These are phyloP conservation scores for Dasypolia templi DNA, from an alignment of 2,888 invertebrate species.

Conservation along the genomic window DNA sequence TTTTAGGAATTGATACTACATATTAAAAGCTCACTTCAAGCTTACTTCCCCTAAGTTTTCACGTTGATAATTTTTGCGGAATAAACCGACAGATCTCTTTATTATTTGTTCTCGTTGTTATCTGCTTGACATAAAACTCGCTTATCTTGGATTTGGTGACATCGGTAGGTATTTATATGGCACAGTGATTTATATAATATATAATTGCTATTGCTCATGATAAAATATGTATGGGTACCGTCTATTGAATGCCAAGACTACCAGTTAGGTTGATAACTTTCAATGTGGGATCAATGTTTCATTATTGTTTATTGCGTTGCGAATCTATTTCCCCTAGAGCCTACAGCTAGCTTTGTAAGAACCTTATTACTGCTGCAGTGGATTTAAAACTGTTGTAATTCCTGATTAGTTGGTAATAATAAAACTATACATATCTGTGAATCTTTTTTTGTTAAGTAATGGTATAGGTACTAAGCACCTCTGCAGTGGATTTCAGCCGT, in stretches of 20 bases:
- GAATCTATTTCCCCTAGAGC: constrained; percentile 6
- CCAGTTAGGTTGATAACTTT: constrained; percentile 24
- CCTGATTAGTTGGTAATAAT: neutral
- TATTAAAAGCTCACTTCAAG: neutral
- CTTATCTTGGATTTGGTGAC: neutral
- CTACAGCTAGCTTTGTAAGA: neutral
- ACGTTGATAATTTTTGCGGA: neutral
- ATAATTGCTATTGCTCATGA: neutral
- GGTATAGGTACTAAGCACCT: neutral
- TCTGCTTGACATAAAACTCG: neutral
- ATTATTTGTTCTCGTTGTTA: neutral
- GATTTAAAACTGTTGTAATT: neutral
- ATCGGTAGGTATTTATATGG: neutral
- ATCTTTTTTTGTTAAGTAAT: neutral
- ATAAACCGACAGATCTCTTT: neutral
- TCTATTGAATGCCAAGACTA: constrained; percentile 3
- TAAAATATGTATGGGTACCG: neutral
- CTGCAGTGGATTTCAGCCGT: neutral
- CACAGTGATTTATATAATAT: neutral
- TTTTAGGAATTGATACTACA: no score
- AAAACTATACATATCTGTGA: neutral
- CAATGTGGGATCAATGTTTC: constrained; percentile 11
- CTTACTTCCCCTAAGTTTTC: neutral
- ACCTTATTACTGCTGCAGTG: neutral
- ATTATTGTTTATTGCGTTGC: constrained; percentile 16